Evolutionary conservation across 2,888 invertebrate species (phyloP), one percentile per base, ranked within the genome.

Genomic region (Homarus gammarus): DNA sequence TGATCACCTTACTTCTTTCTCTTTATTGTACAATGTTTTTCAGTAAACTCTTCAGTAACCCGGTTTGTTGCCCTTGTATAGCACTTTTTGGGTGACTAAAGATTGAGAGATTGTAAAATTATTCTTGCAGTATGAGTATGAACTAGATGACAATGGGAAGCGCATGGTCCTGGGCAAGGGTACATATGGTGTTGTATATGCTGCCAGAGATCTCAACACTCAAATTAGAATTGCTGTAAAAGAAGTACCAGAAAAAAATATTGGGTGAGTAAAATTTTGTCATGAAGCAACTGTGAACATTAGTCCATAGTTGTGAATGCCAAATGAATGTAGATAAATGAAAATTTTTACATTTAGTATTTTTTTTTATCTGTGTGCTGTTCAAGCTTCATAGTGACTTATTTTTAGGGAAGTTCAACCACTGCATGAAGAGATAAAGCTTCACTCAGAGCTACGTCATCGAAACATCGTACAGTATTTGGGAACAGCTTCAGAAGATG

Each of bases 391-490:
- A 88, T 91, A 82, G 90, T 22, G 56, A 40, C n/a, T 27, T 27
- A 27, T 27, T 27, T 64, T 64, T 64, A 95, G 95, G 0, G 98
- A 98, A 93, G 98, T 99, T 0, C 99, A 99, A 94, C 99, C 99
- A 0, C 94, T 99, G 92, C 99, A 99, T 94, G 99, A 99, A 94
- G 99, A 99, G 95, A 99, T 99, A 92, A 96, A 98, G 93, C 95
- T 99, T 88, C 99, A 99, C 94, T 99, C 99, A 27, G 98, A 99
- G 93, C 94, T 99, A 86, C 95, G 98, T 2, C 99, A 99, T 94
- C 95, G 98, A 93, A 99, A 99, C 94, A 99, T 99, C 93, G 99
- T 99, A 0, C 97, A 98, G 95, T 99, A 99, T 94, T 95, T 98
- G 91, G 99, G 99, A 0, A 99, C 99, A 22, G 95, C 97, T 92